Base-by-base conservation (phyloP, 2,113 vertebrate genomes). In the Lycocorax pyrrhopterus region DNA sequence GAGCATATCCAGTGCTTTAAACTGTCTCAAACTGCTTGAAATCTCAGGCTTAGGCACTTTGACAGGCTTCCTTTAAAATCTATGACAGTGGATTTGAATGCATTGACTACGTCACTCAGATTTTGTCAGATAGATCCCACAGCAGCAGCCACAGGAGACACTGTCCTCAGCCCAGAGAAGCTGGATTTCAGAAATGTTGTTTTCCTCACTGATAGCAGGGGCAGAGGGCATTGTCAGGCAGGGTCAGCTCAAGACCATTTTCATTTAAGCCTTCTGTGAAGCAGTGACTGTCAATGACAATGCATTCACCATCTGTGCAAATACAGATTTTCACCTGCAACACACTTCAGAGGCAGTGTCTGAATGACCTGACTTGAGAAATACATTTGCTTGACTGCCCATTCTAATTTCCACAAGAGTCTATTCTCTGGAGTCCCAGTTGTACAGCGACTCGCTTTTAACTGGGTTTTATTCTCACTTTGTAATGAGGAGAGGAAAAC, bases 41-140 rank as follows among this genome's bases (percentile, higher is more conserved):
- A 74, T 72, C 66, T 74, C 78, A 96, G 51, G 52, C 18, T 90
- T 46, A 87, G 85, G 27, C 80, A 84, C 58, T 93, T 90, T 91
- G 92, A 95, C 90, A 94, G 73, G 80, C 69, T 89, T 95, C 66
- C 68, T 94, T 93, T 82, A 87, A 90, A 92, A 92, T 84, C 86
- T 58, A 2, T 78, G 53, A 84, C 69, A 93, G 80, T 23, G 46
- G 86, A 89, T 69, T 93, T 87, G 62, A 95, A 75, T 26, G 74
- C 80, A 84, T 68, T 64, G 53, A 72, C 60, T 37, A 44, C 1
- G 0, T 51, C 3, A 3, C 86, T 73, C 76, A 76, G 80, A 94
- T 93, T 92, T 82, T 94, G 88, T 87, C 92, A 87, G 96, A 68
- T 16, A 86, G 72, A 58, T 93, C 64, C 44, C 1, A 11, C 35